A percentile compares a stretch with the other conserved stretches of the same genome.
These are phyloP conservation scores for Lutjanus argentimaculatus DNA, from an alignment of 2,797 vertebrate genomes.

Conservation along the genomic window DNA sequence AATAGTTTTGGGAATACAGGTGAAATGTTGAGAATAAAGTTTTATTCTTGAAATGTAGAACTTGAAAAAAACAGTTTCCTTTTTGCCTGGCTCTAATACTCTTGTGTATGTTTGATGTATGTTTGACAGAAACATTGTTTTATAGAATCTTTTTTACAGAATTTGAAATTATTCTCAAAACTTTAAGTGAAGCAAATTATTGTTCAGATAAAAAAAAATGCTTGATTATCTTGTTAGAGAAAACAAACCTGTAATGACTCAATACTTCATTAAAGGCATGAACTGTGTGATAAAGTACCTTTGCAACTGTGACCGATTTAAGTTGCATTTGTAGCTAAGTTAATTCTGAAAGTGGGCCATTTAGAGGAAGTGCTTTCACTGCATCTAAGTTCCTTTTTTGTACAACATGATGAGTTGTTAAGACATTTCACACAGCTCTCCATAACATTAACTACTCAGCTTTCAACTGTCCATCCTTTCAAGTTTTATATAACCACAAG, in stretches of 20 bases:
- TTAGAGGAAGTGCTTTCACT: slow-evolving; percentile 54
- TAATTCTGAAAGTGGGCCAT: slow-evolving; percentile 35
- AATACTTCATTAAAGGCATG: background rate
- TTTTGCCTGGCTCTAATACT: no score
- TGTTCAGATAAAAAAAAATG: background rate
- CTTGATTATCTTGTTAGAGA: background rate
- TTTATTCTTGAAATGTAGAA: no score
- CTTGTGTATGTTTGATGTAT: no score
- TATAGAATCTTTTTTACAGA: no score
- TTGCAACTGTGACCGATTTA: background rate
- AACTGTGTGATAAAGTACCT: background rate
- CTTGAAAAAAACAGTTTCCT: no score
- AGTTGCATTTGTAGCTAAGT: slow-evolving; percentile 15
- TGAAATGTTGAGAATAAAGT: no score
- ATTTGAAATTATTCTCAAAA: no score
- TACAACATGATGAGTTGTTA: slow-evolving; percentile 16
- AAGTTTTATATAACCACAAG: slow-evolving; percentile 11
- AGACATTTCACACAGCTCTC: background rate
- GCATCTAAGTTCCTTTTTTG: slow-evolving; percentile 53
- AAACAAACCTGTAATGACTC: background rate
- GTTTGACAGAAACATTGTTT: no score
- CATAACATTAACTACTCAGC: slow-evolving; percentile 4
- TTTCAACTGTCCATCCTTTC: slow-evolving; percentile 17
- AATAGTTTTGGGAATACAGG: no score
- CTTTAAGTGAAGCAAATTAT: background rate